phyloP scores from a whole-genome alignment of 2,888 invertebrate genomes.

The Heliconius aoede region DNA sequence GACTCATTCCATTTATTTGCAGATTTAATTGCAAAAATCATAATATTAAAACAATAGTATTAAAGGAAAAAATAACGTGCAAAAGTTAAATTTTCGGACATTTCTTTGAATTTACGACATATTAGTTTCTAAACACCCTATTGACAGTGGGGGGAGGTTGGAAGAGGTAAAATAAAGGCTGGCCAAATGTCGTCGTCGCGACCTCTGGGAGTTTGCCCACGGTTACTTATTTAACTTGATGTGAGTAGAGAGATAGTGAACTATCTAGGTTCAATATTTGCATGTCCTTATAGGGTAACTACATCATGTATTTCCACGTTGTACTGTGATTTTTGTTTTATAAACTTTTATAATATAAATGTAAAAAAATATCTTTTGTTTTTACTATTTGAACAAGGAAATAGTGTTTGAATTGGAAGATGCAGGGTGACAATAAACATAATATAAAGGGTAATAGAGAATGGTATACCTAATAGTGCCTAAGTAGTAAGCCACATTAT shows the following conservation, averaged over 20 bases:
- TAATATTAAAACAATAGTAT: no score
- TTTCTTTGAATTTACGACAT: neutral
- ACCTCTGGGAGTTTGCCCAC: constrained; percentile 74
- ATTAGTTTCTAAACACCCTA: constrained; percentile 54
- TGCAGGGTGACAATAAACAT: no score
- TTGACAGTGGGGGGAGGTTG: constrained; percentile 59
- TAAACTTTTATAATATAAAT: neutral
- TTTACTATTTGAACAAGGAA: neutral
- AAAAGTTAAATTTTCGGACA: neutral
- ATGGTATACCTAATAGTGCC: no score
- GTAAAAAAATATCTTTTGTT: neutral
- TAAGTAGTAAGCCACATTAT: no score
- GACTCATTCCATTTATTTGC: no score
- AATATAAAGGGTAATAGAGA: no score
- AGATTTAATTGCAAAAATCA: no score
- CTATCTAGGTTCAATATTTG: constrained; percentile 79
- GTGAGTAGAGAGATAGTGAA: constrained; percentile 55
- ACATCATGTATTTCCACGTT: constrained; percentile 40
- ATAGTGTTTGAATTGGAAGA: neutral
- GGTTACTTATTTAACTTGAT: constrained; percentile 75
- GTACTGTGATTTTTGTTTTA: constrained; percentile 25
- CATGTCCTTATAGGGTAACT: constrained; percentile 57
- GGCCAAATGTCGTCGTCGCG: constrained; percentile 75
- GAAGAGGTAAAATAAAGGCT: constrained; percentile 77
- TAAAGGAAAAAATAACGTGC: neutral